Percentiles rank a stretch among this genome's conserved stretches.
Evolutionary conservation across 2,113 vertebrate species (phyloP).

Genomic region (Alethe castanea): DNA sequence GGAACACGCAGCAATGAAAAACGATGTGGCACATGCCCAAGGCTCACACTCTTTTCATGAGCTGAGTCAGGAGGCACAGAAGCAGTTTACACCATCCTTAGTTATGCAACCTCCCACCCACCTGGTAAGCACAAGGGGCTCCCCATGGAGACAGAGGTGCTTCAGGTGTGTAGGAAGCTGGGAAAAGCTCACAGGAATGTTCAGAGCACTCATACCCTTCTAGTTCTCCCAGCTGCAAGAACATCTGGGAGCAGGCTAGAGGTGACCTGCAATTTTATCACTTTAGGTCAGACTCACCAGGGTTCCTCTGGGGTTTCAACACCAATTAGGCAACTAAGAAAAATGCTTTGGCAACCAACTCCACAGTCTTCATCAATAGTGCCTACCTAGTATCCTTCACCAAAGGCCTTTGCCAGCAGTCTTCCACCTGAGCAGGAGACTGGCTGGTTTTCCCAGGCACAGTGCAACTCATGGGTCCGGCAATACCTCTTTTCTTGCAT

Average conservation of each 20-base stretch:
- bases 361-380: neutral
- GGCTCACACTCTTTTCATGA: neutral
- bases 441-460: neutral
- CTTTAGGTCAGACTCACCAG: neutral
- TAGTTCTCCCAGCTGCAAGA: neutral
- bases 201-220: neutral
- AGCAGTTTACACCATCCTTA: neutral
- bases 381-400: neutral
- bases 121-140: neutral
- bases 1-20: neutral
- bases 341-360: neutral
- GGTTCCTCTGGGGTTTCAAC: neutral
- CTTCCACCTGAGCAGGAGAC: neutral
- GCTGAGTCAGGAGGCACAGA: neutral
- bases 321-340: neutral
- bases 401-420: neutral
- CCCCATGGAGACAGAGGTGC: neutral
- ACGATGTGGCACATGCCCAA: neutral
- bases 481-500: neutral
- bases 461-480: accelerated
- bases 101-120: neutral
- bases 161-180: neutral
- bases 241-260: neutral
- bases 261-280: neutral
- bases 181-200: neutral